Conservation (phyloP, 1,140 invertebrate species). For the Brachionus rubens region DNA sequence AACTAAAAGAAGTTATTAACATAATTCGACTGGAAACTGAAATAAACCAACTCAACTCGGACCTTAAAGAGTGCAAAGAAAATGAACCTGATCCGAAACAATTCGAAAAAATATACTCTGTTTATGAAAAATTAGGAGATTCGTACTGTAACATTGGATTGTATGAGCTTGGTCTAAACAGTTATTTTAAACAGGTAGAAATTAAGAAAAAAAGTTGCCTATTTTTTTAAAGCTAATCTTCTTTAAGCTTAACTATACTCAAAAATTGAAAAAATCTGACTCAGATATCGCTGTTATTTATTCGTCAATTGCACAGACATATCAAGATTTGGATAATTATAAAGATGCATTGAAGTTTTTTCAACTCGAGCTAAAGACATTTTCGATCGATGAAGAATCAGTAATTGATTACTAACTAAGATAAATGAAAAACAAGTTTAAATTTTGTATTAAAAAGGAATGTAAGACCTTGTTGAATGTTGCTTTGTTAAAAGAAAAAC, state of each 20-base stretch:
- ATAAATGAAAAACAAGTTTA: background rate
- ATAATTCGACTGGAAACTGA: background rate
- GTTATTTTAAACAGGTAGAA: slow-evolving; percentile 41
- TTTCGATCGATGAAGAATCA: slow-evolving; percentile 10
- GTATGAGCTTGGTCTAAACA: slow-evolving; percentile 11
- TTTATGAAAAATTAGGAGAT: slow-evolving; percentile 30
- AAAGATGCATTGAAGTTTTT: slow-evolving; percentile 23
- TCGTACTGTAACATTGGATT: slow-evolving; percentile 34
- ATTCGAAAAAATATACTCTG: background rate
- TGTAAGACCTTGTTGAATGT: slow-evolving; percentile 28
- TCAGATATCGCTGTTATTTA: slow-evolving; percentile 25
- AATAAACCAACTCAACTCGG: background rate
- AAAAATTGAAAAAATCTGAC: background rate
- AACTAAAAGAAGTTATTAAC: slow-evolving; percentile 30
- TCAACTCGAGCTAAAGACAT: slow-evolving; percentile 27
- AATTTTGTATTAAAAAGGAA: slow-evolving; percentile 12
- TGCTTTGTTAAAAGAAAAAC: slow-evolving; percentile 39
- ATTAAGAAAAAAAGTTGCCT: background rate
- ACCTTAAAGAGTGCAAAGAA: background rate
- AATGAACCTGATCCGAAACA: background rate
- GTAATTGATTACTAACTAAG: background rate
- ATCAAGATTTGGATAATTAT: slow-evolving; percentile 37
- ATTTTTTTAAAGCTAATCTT: background rate
- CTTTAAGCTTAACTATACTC: background rate
- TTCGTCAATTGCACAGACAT: slow-evolving; percentile 46